Evolutionary conservation across 2,113 vertebrate genomes (phyloP).

Genomic region (human (Homo sapiens)): GRCh38 chr18:12336501-12337000

Average conservation of each 20-base stretch:
- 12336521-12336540: no score
- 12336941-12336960: not conserved
- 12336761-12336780: not conserved
- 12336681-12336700: not conserved
- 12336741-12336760: not conserved
- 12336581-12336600: no score
- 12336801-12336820: not conserved
- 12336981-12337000: not conserved
- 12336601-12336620: no score
- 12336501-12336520: no score
- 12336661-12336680: not conserved
- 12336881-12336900: not conserved
- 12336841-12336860: not conserved
- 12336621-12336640: no score
- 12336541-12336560: no score
- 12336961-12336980: not conserved
- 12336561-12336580: no score
- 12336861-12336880: not conserved
- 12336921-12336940: not conserved
- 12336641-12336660: not conserved
- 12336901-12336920: not conserved
- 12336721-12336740: not conserved
- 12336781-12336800: not conserved
- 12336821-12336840: not conserved
- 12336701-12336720: not conserved